Evolutionary conservation across 2,888 invertebrate species (phyloP), one percentile per base, ranked within the genome.

Genomic region (Hybos culiciformis): DNA sequence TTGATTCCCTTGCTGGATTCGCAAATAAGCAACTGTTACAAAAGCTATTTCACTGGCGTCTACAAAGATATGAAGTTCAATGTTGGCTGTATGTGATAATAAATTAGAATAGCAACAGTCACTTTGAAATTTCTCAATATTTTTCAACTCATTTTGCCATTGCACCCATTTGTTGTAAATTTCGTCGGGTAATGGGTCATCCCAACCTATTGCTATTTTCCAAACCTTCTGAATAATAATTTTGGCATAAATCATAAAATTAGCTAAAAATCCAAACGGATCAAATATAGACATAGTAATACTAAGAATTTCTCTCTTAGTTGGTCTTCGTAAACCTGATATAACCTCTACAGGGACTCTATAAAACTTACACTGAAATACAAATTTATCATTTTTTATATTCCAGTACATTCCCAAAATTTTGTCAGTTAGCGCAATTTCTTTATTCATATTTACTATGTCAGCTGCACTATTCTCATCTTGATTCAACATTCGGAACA

Each of bases 371-470:
- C n/a, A n/a, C n/a, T n/a, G n/a, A n/a, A n/a, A n/a, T n/a, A n/a
- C n/a, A n/a, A n/a, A n/a, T n/a, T n/a, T n/a, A n/a, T n/a, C n/a
- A n/a, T n/a, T n/a, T n/a, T n/a, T n/a, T n/a, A n/a, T n/a, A 7
- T 50, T 46, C 53, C 54, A 53, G 12, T 43, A 43, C 39, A 55
- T 38, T 1, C 53, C 54, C 12, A 56, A 29, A 9, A 51, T 43
- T 31, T 49, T 48, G 14, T 51, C 48, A 8, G 24, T 20, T 14
- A 43, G 19, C 4, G 45, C 41, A 2, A 17, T 32, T 29, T 45
- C 29, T 33, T 41, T 31, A 20, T 46, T 42, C 4, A 39, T 26
- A 26, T 3, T n/a, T n/a, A n/a, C n/a, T n/a, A n/a, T n/a, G n/a
- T 31, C 37, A 29, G 9, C 12, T 29, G 11, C 14, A 17, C 4